phyloP scores from a whole-genome alignment of 2,797 vertebrate genomes.

The Mus caroli region DNA sequence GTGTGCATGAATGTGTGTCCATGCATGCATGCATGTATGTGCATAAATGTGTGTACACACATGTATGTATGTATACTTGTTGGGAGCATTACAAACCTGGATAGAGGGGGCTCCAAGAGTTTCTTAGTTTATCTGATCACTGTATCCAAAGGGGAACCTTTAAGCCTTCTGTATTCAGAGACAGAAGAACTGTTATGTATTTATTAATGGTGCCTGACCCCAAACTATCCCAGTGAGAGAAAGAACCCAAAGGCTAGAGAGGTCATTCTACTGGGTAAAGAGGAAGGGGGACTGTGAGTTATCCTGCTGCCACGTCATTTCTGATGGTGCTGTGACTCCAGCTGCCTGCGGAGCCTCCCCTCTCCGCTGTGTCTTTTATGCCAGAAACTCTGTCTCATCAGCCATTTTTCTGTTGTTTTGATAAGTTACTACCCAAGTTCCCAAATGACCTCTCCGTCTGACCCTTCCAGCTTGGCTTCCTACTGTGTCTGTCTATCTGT shows the following conservation, averaged over 20 bases:
- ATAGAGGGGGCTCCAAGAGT: background rate
- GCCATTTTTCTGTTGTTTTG: background rate
- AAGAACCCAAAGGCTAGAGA: background rate
- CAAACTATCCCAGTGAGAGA: background rate
- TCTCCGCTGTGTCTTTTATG: background rate
- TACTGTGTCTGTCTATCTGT: background rate
- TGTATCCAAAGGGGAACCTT: background rate
- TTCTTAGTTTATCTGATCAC: background rate
- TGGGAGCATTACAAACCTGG: background rate
- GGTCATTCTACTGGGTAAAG: background rate
- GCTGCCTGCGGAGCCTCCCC: background rate
- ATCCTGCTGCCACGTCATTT: background rate
- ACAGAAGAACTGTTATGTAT: background rate
- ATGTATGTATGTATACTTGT: background rate
- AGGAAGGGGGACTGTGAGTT: background rate
- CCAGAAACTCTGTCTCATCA: background rate
- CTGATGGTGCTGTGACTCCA: background rate
- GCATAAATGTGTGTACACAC: too few relatives aligned
- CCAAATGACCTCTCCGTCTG: background rate
- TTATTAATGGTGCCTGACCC: background rate
- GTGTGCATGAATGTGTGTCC: background rate
- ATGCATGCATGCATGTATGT: background rate
- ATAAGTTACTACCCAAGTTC: background rate
- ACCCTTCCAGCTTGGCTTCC: constrained; percentile 14
- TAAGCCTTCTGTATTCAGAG: background rate